Evolutionary conservation across 2,113 vertebrate genomes (phyloP), one percentile per base, ranked within the genome.

Genomic region (Neofelis nebulosa): DNA sequence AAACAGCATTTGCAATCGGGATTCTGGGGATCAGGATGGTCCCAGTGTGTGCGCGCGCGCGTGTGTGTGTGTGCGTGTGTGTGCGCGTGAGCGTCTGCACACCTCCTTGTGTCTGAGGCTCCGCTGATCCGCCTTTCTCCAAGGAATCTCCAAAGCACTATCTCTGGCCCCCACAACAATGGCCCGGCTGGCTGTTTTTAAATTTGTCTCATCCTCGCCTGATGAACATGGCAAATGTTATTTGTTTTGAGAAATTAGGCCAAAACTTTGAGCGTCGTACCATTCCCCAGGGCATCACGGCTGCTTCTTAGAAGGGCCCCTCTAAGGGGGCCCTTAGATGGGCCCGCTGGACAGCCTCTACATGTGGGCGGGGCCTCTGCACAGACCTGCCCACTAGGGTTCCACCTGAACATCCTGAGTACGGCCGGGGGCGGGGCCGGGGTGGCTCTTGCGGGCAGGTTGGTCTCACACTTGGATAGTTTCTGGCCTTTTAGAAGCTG

Each of bases 361-460:
- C 38, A 5, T 0, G 7, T 9, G 5, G 0, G 5, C 31, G 4
- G 19, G 0, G 2, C 19, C 7, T 41, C 23, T 7, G 4, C n/a
- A 63, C 14, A 5, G 4, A 1, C 11, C 86, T 31, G n/a, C 50
- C 27, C 25, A 5, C 6, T 18, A 0, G 36, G 69, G n/a, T 7
- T 4, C 71, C 15, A 25, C 50, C 12, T 21, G 14, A 14, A 18
- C 21, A 4, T 13, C 18, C 71, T 41, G 9, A 57, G 29, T 2
- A 1, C 61, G 52, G 7, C 66, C n/a, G 21, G 23, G 52, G 9
- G 5, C 3, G 1, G 7, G 8, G 25, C 5, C 0, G 36, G 36
- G 36, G 36, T 0, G 1, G 15, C 6, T 14, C 38, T 36, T 48
- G 50, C n/a, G 57, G 1, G 66, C 36, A 27, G 19, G 9, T 71